phyloP scores from a whole-genome alignment of 2,797 vertebrate genomes.

The Sandelia bainsii region DNA sequence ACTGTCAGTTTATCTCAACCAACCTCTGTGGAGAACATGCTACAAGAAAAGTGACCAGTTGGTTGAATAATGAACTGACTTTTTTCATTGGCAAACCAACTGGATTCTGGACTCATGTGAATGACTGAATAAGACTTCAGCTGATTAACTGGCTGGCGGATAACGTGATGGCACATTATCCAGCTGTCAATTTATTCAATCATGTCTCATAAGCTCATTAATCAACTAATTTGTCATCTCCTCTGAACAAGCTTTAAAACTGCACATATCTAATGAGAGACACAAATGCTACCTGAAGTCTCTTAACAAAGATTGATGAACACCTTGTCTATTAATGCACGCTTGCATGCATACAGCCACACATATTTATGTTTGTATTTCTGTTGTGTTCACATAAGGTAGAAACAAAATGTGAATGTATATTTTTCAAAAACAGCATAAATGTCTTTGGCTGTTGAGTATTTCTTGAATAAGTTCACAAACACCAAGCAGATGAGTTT shows the following conservation, averaged over 20 bases:
- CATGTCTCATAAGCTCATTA: conserved; percentile 62
- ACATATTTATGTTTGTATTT: background rate
- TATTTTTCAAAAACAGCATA: background rate
- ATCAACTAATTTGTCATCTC: conserved; percentile 61
- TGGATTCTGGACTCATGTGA: conserved; percentile 22
- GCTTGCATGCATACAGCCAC: conserved; percentile 6
- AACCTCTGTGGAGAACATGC: conserved; percentile 6
- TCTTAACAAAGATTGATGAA: conserved; percentile 70
- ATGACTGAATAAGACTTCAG: conserved; percentile 26
- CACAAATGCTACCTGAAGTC: conserved; percentile 60
- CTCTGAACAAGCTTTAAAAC: conserved; percentile 57
- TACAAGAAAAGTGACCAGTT: conserved; percentile 11
- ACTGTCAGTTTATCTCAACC: background rate
- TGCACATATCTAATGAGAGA: conserved; percentile 59
- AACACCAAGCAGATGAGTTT: background rate
- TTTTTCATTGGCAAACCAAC: conserved; percentile 12
- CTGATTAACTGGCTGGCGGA: conserved; percentile 49
- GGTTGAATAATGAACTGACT: conserved; percentile 27
- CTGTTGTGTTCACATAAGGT: background rate
- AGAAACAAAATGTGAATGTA: background rate
- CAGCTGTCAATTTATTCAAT: conserved; percentile 67
- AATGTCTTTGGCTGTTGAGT: background rate
- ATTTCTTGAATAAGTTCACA: background rate
- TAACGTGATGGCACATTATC: conserved; percentile 61
- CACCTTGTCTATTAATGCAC: conserved; percentile 25